Conservation (phyloP, 1,140 invertebrate genomes). For the Pseudobourletiella spinata region DNA sequence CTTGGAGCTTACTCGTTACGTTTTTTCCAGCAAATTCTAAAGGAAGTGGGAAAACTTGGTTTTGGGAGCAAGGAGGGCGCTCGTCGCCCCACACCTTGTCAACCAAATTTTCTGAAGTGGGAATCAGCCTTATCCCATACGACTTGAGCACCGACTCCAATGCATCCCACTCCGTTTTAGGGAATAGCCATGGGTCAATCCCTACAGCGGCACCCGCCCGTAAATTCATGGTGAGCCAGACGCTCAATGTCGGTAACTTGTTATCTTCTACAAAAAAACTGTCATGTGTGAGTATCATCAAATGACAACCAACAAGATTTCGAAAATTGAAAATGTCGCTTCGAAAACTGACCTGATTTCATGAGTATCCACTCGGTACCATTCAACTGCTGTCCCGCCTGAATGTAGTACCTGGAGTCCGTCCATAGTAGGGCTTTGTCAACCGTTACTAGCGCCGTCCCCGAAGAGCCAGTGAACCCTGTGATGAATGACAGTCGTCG, state of each 20-base stretch:
- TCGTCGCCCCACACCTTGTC: conserved; percentile 60
- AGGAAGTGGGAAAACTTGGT: conserved; percentile 46
- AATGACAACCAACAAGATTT: no score
- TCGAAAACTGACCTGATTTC: conserved; percentile 49
- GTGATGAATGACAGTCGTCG: conserved; percentile 68
- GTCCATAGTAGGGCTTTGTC: conserved; percentile 78
- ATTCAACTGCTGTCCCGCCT: conserved; percentile 60
- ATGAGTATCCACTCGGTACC: conserved; percentile 59
- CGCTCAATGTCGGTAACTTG: no score
- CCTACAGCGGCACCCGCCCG: conserved; percentile 62
- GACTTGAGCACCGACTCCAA: conserved; percentile 45
- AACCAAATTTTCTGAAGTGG: conserved; percentile 65
- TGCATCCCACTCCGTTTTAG: conserved; percentile 59
- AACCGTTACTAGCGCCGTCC: conserved; percentile 70
- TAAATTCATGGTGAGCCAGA: conserved; percentile 66
- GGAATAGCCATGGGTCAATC: conserved; percentile 69
- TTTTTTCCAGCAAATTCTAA: conserved; percentile 52
- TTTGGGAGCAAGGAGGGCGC: conserved; percentile 46
- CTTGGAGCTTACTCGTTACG: conserved; percentile 58
- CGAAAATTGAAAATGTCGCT: no score
- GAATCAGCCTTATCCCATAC: conserved; percentile 57
- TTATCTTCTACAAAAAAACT: no score
- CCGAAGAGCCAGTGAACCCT: conserved; percentile 76
- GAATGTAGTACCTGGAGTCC: conserved; percentile 85
- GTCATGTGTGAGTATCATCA: no score